Base-by-base conservation (phyloP, 2,113 vertebrate species). In the Neotragus moschatus region DNA sequence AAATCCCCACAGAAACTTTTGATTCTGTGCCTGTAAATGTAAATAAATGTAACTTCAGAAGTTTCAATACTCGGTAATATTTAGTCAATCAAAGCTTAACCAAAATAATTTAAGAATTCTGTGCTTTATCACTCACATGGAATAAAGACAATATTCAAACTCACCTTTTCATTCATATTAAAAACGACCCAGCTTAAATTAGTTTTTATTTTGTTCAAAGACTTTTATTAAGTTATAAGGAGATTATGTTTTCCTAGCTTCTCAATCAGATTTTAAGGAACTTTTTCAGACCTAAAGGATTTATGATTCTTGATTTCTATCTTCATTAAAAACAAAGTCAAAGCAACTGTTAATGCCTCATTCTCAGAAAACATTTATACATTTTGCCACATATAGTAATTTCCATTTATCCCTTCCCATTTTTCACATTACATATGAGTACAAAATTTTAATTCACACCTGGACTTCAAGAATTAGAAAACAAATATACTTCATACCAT, bases 1-100 rank as follows among this genome's bases (percentile, higher is more conserved):
- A 98, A 98, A 99, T 98, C 89, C 99, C 99, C 96, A 99, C 99
- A 92, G 99, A 99, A 93, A 99, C 99, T 98, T 99, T 99, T 97
- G 99, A 99, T 98, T 99, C 99, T 97, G 99, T 99, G 97, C 99
- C 99, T 99, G 98, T 43, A 94, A 98, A 98, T 23, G 28, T 93
- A 98, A 98, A 97, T 51, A 88, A 47, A 89, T 98, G 94, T 91
- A 96, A 96, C 10, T 97, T 96, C 33, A 90, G 66, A 91, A 10
- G 6, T 94, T 97, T 96, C 23, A 93, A 66, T 80, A 93, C 25
- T 93, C 56, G 6, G 8, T 39, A 60, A 49, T 61, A 88, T 66
- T 73, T 84, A 98, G 36, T 6, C 86, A 97, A 45, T 4, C n/a
- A 85, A 90, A 5, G 70, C 16, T 2, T 97, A 94, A 80, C 26